Base-by-base conservation (phyloP, 2,888 invertebrate genomes). In the Spodoptera picta region DNA sequence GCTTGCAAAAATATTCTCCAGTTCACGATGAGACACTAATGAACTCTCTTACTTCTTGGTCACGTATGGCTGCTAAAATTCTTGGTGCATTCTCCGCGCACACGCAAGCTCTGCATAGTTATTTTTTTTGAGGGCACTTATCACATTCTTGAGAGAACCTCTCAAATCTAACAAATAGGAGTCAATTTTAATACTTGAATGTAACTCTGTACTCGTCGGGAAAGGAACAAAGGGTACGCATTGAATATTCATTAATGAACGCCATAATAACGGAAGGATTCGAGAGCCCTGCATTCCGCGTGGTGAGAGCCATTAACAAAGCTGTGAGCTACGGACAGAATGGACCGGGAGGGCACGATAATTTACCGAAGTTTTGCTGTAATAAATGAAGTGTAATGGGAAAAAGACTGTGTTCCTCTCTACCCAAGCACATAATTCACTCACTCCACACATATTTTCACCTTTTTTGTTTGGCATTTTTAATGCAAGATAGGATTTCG, bases 171-270 rank as follows among this genome's bases (percentile, higher is more conserved):
- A 79, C 70, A 63, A 81, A 81, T 79, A 67, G 69, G 61, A 67
- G 73, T 79, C 76, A 83, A 82, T 83, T 82, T 72, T 73, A 73
- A 75, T 77, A 72, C 69, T 75, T 61, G 59, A 77, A 75, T 77
- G 77, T 73, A 64, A 66, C 71, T 76, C 67, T 67, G 73, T 62
- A 67, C 72, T 64, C 52, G 68, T 64, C 66, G 65, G 73, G 41
- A 69, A 77, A 75, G 68, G 70, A 85, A 85, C 82, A 85, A 87
- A 82, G 82, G 75, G 65, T 77, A 65, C 65, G 65, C 80, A 82
- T 84, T 85, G 77, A 88, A 86, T 87, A 84, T 87, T 84, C 80
- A 88, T 86, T 86, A 85, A 81, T 79, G 76, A 83, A 83, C 73
- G 63, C 75, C 75, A 78, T 82, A 81, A 85, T 85, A 86, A 82